phyloP scores from a whole-genome alignment of 2,797 vertebrate species.

The Harpagifer antarcticus region DNA sequence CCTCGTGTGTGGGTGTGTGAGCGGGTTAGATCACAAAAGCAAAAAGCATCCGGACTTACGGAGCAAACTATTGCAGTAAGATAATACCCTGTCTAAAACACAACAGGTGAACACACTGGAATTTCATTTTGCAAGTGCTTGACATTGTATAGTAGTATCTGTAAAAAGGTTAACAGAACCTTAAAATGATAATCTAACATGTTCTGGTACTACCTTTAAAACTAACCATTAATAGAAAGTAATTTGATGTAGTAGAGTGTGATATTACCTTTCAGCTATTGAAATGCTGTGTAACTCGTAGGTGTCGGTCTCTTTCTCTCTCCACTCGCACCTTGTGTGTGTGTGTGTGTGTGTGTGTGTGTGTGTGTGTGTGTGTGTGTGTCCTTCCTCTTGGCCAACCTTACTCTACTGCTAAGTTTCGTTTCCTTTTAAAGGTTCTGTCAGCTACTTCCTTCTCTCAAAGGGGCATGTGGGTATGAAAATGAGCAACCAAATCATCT shows the following conservation, averaged over 20 bases:
- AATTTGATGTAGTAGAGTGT: neutral
- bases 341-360: neutral
- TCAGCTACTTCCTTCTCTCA: neutral
- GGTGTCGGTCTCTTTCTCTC: neutral
- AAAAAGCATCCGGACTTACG: neutral
- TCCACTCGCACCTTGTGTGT: neutral
- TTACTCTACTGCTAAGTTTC: slow-evolving; percentile 46
- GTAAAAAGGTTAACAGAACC: neutral
- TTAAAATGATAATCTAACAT: neutral
- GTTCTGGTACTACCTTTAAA: neutral
- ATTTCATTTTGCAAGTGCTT: neutral
- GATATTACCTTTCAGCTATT: slow-evolving; percentile 39
- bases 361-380: neutral
- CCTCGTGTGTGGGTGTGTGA: too few species aligned
- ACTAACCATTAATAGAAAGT: neutral
- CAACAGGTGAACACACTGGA: neutral
- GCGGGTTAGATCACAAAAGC: neutral
- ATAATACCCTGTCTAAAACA: neutral
- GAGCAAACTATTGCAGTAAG: neutral
- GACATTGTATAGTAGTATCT: neutral
- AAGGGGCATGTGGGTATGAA: neutral
- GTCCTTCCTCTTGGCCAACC: neutral
- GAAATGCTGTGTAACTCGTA: too few species aligned
- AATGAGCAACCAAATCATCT: neutral
- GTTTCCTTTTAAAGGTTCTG: slow-evolving; percentile 38